A percentile compares a stretch with the other conserved stretches of the same genome.
These are phyloP conservation scores for Mionectes olivaceus DNA, from an alignment of 2,797 vertebrate genomes.

Conservation along the genomic window DNA sequence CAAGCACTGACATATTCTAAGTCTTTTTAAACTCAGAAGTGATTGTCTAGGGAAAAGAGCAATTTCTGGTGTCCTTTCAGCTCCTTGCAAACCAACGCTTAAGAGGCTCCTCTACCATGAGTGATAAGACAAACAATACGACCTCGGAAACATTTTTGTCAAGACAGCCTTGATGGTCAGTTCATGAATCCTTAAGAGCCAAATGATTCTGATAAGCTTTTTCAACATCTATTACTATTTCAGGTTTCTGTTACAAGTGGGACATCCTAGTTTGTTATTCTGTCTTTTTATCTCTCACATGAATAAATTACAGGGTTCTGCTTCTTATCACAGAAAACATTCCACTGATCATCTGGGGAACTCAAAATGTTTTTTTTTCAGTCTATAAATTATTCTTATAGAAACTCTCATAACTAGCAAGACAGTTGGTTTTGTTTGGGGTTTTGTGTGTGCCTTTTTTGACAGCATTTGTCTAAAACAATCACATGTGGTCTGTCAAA, in stretches of 20 bases:
- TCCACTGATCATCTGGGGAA: constrained; percentile 68
- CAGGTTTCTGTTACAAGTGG: constrained; percentile 56
- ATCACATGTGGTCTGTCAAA: constrained; percentile 56
- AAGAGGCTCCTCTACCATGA: background rate
- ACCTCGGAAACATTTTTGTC: constrained; percentile 38
- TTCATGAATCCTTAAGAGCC: constrained; percentile 28
- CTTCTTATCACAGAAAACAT: constrained; percentile 77
- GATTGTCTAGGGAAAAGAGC: constrained; percentile 45
- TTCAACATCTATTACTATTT: constrained; percentile 61
- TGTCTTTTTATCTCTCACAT: constrained; percentile 69
- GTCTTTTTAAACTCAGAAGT: constrained; percentile 37
- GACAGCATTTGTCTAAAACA: constrained; percentile 71
- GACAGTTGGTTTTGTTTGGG: constrained; percentile 30
- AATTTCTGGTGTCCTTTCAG: constrained; percentile 41
- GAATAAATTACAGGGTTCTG: constrained; percentile 74
- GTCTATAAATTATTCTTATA: constrained; percentile 75
- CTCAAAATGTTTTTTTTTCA: constrained; percentile 72
- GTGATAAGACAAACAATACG: constrained; percentile 9
- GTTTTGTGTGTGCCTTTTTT: constrained; percentile 33
- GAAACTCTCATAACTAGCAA: constrained; percentile 60
- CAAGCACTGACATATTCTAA: constrained; percentile 22
- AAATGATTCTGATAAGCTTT: constrained; percentile 24
- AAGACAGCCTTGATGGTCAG: constrained; percentile 27
- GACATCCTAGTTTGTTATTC: constrained; percentile 65
- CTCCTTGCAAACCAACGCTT: constrained; percentile 5